Base-by-base conservation (phyloP, 2,113 vertebrate genomes). In the Etia nguti region DNA sequence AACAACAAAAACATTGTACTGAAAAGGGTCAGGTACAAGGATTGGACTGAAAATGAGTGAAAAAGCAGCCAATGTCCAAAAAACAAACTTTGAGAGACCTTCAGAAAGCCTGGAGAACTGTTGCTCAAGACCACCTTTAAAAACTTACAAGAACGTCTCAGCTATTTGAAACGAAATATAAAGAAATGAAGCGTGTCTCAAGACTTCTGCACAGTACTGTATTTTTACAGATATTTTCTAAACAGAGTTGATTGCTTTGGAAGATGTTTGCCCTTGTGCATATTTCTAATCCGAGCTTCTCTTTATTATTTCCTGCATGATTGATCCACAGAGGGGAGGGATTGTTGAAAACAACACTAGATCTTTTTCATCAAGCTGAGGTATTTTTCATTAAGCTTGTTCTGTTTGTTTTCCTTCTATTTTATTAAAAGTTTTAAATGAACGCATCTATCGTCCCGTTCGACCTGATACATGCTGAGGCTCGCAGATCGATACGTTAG, bases 351-450 rank as follows among this genome's bases (percentile, higher is more conserved):
- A 98, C 98, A 65, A 99, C 97, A 10, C 96, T 98, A 87, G 98
- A 99, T 95, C 96, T 99, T 93, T 98, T 98, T 95, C 96, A 98
- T 93, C 98, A 99, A 91, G 97, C 98, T 59, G 98, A 99, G 97
- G 99, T 99, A 97, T 99, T 93, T 98, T 98, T 96, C 96, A 98
- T 93, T 98, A 99, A 91, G 97, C 97, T 75, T 85, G 5, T 24
- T 85, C 52, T 68, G 10, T 52, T 82, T 68, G 62, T 68, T 79
- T 83, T 43, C 55, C 12, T 55, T 38, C 34, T 13, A 5, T 75
- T 88, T 77, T 59, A 79, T 84, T 16, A 5, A 92, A 92, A 60
- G 29, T 62, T 55, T 50, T 50, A 73, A 89, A 91, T 86, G 12
- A 88, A 86, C 50, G 77, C 84, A 82, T 75, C 20, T 34, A 43